Evolutionary conservation across 2,888 invertebrate genomes (phyloP), one percentile per base, ranked within the genome.

Genomic region (Drosophila paranaensis): DNA sequence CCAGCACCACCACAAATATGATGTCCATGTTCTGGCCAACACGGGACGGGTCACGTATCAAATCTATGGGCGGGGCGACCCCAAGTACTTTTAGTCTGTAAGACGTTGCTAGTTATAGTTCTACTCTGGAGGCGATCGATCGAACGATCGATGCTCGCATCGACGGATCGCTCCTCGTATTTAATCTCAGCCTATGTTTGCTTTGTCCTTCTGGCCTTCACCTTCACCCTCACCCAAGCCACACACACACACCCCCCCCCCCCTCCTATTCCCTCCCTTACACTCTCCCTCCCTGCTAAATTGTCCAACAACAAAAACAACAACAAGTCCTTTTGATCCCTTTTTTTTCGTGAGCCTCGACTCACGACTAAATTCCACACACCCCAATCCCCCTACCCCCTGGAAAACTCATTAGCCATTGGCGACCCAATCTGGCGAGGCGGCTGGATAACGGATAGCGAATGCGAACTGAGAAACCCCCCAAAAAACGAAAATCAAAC

Each of bases 21-120:
- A 20, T 3, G 30, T 16, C 16, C 30, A 11, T 30, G 48, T 11
- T 14, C 14, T 46, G 27, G 14, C 46, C 46, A 30, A 30, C 46
- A n/a, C 14, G 27, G 46, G 46, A 25, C 45, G 25, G 45, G 45
- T 30, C 48, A 30, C 46, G 33, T 25, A 11, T 30, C 35, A 25
- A 48, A 37, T 55, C 40, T 27, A 39, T 68, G 53, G 50, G 57
- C 51, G 76, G 67, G 74, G 74, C 74, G 60, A 48, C 48, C 46
- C 48, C 43, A 78, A 68, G 75, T 75, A 75, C 79, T 75, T 75
- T 53, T 75, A 75, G 79, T 45, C 25, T 42, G 9, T 75, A 75
- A 78, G 51, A 53, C 57, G 51, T 74, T 54, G 48, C 53, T 68
- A 75, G 61, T 78, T 57, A 14, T 73, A 66, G 14, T 71, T 30